These are phyloP conservation scores for Nansenia antarctica DNA, from an alignment of 2,113 vertebrate genomes.

Conservation along the genomic window DNA sequence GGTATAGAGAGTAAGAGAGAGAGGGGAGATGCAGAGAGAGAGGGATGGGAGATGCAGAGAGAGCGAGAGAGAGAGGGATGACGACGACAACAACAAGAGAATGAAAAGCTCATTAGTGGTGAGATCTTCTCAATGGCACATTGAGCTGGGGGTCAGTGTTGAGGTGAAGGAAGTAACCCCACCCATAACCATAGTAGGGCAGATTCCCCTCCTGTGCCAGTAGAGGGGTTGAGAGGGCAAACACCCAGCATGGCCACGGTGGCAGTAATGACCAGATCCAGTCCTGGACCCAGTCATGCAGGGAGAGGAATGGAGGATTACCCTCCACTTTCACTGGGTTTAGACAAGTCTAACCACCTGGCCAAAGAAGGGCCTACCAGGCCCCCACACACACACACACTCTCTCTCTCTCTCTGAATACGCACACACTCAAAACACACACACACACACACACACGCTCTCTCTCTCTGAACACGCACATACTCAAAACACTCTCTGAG, in stretches of 20 bases:
- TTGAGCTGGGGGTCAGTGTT: slow-evolving; percentile 3
- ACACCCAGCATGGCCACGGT: slow-evolving; percentile 47
- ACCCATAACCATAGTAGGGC: slow-evolving; percentile 48
- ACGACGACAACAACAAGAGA: no score
- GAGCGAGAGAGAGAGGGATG: background rate
- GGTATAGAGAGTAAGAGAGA: background rate
- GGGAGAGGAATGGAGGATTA: slow-evolving; percentile 55
- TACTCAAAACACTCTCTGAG: no score
- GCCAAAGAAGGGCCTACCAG: slow-evolving; percentile 67
- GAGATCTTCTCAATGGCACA: background rate
- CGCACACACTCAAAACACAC: no score
- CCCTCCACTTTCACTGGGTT: slow-evolving; percentile 33
- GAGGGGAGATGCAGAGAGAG: background rate
- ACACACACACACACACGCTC: no score
- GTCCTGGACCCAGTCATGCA: slow-evolving; percentile 55
- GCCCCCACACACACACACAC: slow-evolving; percentile 29
- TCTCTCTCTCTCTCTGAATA: slow-evolving; percentile 12
- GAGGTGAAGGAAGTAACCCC: background rate
- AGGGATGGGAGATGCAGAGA: background rate
- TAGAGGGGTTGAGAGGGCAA: slow-evolving; percentile 17
- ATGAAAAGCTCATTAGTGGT: background rate
- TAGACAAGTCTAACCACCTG: slow-evolving; percentile 39
- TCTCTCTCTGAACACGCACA: background rate
- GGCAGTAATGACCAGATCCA: slow-evolving; percentile 50
- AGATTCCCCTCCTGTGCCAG: slow-evolving; percentile 27